Conservation (phyloP, 2,888 invertebrate genomes). For the Zhuqinia jingwanae region DNA sequence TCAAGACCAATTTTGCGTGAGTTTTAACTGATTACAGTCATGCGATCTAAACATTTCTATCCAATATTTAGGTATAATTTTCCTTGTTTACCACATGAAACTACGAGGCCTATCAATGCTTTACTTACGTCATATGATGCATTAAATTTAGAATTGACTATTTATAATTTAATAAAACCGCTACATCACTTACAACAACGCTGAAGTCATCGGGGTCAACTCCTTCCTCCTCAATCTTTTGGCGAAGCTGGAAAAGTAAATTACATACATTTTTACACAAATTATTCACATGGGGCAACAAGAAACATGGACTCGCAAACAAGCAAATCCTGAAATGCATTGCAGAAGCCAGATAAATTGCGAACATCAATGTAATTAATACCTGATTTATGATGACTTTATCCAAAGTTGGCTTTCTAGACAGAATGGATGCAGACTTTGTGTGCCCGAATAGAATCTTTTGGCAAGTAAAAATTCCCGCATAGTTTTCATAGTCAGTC, state of each 20-base stretch:
- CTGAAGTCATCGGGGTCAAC: slow-evolving; percentile 90
- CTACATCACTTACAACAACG: slow-evolving; percentile 82
- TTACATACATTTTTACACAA: not conserved
- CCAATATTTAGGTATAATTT: no score
- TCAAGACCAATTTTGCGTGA: no score
- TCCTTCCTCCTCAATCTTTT: slow-evolving; percentile 84
- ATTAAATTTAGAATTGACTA: no score
- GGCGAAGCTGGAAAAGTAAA: slow-evolving; percentile 83
- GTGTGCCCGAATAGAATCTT: slow-evolving; percentile 88
- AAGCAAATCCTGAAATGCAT: no score
- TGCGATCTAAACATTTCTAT: no score
- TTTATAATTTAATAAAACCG: not conserved
- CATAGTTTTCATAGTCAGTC: slow-evolving; percentile 89
- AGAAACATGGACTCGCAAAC: no score
- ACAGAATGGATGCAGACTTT: slow-evolving; percentile 90
- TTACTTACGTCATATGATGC: no score
- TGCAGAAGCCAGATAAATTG: no score
- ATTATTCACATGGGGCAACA: slow-evolving; percentile 26
- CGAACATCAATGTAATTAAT: no score
- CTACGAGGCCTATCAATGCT: no score
- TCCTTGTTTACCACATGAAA: no score
- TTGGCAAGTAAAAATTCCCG: slow-evolving; percentile 90
- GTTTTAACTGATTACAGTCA: no score
- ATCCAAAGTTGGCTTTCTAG: slow-evolving; percentile 87
- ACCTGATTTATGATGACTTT: slow-evolving; percentile 87